Evolutionary conservation across 2,888 invertebrate species (phyloP).

Genomic region (Celastrina argiolus): DNA sequence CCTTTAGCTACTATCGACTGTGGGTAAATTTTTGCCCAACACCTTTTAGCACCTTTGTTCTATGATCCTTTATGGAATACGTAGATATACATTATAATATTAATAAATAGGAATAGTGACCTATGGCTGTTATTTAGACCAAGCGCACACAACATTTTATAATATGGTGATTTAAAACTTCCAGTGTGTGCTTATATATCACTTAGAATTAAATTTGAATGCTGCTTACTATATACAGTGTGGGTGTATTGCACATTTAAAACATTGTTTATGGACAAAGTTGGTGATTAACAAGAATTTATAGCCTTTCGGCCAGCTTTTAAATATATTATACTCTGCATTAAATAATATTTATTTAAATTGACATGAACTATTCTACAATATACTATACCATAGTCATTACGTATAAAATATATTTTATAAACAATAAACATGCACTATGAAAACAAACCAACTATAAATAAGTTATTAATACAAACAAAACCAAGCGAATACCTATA

Average conservation of each 20-base stretch:
- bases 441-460: conserved; percentile 59
- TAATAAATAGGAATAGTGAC: neutral
- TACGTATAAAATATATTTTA: conserved; percentile 32
- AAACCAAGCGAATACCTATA: conserved; percentile 52
- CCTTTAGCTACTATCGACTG: too few species aligned
- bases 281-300: conserved; percentile 12
- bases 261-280: conserved; percentile 9
- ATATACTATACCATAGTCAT: conserved; percentile 25
- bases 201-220: conserved; percentile 12
- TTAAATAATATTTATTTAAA: conserved; percentile 30
- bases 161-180: conserved; percentile 30
- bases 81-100: conserved; percentile 31
- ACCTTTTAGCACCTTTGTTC: conserved; percentile 37
- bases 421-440: conserved; percentile 36
- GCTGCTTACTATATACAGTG: conserved; percentile 13
- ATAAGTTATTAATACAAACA: conserved; percentile 66
- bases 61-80: conserved; percentile 40
- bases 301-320: conserved; percentile 13
- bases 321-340: conserved; percentile 24
- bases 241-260: conserved; percentile 17
- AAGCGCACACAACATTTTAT: conserved; percentile 36
- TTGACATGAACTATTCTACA: conserved; percentile 32
- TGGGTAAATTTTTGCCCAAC: too few species aligned
- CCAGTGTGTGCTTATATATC: conserved; percentile 22
- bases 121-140: conserved; percentile 32